Base-by-base conservation (phyloP, 2,888 invertebrate species). In the Onchidella celtica region DNA sequence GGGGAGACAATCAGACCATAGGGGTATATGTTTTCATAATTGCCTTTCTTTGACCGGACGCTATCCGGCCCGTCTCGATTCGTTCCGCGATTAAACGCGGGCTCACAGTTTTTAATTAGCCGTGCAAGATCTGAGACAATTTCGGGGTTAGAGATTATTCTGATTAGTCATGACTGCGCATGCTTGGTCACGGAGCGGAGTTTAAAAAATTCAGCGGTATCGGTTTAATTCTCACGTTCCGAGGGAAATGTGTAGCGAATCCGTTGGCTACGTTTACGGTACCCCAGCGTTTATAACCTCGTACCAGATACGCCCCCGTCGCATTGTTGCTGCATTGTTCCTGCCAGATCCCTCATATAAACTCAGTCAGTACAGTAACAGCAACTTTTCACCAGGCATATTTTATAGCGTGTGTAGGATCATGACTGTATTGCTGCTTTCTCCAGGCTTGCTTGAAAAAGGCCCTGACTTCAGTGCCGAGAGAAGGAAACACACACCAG, bases 241-340 rank as follows among this genome's bases (percentile, higher is more conserved):
- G 32, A 2, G 3, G 17, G 38, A 32, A 40, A 29, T 1, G 63
- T 40, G 75, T 38, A 24, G 38, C 40, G 11, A 76, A 76, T 66
- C 76, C 47, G 14, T 76, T 76, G 65, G 76, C 21, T 66, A 76
- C 76, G 76, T 76, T 76, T 47, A 76, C 76, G 76, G 65, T 55
- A 32, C 32, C n/a, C 1, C 21, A 47, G 3, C 32, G 59, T n/a
- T 65, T 76, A 61, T 61, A 24, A 65, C 63, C 76, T n/a, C 36
- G 24, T 0, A 6, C 21, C 24, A 21, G n/a, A 32, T 55, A 66
- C 76, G 55, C 76, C 65, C 66, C 76, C 32, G 24, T 59, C 24
- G 55, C 72, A 57, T 27, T 72, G 72, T 72, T 55, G 40, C 57
- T 57, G 57, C 17, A 6, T n/a, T n/a, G n/a, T n/a, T n/a, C n/a